phyloP scores from a whole-genome alignment of 1,140 invertebrate genomes.

The Trichogramma pretiosum region DNA sequence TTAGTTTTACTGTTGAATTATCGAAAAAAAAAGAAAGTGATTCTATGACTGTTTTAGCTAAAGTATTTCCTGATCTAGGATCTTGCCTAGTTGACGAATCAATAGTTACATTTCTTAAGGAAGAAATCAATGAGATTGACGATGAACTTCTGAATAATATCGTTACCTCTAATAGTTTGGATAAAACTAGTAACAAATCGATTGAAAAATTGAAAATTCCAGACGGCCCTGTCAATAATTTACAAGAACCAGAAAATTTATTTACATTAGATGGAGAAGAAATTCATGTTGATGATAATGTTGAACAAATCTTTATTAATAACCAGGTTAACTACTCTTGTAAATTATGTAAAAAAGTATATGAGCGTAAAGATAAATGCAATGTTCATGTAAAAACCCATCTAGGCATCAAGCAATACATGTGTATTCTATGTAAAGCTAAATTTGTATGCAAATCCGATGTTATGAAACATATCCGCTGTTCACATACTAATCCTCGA shows the following conservation, averaged over 20 bases:
- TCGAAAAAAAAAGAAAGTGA: conserved; percentile 33
- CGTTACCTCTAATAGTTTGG: conserved; percentile 22
- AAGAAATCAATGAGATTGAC: conserved; percentile 31
- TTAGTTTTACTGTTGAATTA: conserved; percentile 41
- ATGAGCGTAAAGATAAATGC: conserved; percentile 41
- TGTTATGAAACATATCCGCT: conserved; percentile 44
- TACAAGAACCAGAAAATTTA: conserved; percentile 38
- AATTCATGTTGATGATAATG: conserved; percentile 41
- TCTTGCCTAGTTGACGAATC: conserved; percentile 37
- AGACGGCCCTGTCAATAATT: conserved; percentile 31
- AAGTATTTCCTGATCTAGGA: conserved; percentile 42
- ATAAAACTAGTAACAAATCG: conserved; percentile 17
- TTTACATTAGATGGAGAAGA: conserved; percentile 42
- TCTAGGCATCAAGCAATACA: conserved; percentile 58
- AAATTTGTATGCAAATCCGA: conserved; percentile 45
- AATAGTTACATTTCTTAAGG: conserved; percentile 35
- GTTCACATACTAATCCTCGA: conserved; percentile 42
- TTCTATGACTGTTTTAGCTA: conserved; percentile 33
- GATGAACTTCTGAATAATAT: conserved; percentile 36
- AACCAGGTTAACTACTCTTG: conserved; percentile 37
- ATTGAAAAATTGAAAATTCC: conserved; percentile 30
- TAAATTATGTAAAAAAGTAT: conserved; percentile 38
- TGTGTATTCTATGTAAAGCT: conserved; percentile 56
- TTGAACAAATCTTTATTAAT: conserved; percentile 32
- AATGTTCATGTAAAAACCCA: conserved; percentile 61